These are phyloP conservation scores for Mylabris sibirica DNA, from an alignment of 2,888 invertebrate genomes.

Conservation along the genomic window DNA sequence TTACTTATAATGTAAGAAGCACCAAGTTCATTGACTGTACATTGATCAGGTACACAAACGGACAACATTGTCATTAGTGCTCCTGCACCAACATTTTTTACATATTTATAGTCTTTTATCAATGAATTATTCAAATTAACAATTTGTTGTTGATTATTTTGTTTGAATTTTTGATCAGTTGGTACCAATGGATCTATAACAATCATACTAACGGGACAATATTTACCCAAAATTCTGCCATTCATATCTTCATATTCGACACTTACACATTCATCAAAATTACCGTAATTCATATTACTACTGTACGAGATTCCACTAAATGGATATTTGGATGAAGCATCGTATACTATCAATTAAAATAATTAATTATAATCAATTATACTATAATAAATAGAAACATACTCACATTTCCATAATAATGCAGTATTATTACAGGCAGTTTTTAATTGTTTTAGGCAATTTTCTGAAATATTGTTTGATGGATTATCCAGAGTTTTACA, in stretches of 20 bases:
- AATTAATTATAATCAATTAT: not conserved
- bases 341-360: constrained; percentile 20
- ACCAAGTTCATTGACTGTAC: constrained; percentile 26
- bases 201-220: constrained; percentile 19
- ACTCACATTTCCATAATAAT: constrained; percentile 23
- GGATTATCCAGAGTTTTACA: not conserved
- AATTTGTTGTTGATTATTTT: no score
- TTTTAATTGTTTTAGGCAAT: constrained; percentile 22
- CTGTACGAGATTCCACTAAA: constrained; percentile 10
- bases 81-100: not conserved
- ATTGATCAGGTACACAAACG: constrained; percentile 28
- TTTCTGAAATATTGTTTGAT: not conserved
- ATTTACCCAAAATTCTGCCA: constrained; percentile 24
- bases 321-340: constrained; percentile 16
- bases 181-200: constrained; percentile 16
- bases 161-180: not conserved
- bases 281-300: constrained; percentile 27
- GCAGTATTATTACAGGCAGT: constrained; percentile 15
- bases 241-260: constrained; percentile 16
- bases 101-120: not conserved
- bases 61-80: not conserved
- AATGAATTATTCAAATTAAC: not conserved
- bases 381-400: not conserved
- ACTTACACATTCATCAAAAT: constrained; percentile 28
- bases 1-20: constrained; percentile 21